phyloP scores from a whole-genome alignment of 2,113 vertebrate species.

The Colinus virginianus region DNA sequence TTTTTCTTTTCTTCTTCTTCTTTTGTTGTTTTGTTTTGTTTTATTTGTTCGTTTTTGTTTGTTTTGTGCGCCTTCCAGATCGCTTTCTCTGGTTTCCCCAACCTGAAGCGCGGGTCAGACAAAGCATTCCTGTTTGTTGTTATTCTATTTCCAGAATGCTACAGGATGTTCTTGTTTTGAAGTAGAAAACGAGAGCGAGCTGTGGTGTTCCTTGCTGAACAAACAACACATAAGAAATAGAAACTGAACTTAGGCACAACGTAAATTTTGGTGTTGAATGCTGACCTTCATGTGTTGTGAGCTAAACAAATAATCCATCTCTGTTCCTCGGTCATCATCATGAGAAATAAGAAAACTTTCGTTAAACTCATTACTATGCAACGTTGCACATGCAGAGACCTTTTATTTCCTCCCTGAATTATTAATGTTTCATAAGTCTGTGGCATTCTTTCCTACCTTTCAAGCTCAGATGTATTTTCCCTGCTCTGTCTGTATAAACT shows the following conservation, averaged over 20 bases:
- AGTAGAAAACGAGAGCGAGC: not conserved
- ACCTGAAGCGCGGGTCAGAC: not conserved
- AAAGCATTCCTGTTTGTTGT: no score
- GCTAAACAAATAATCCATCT: accelerated
- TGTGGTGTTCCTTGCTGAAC: not conserved
- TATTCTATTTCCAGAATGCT: no score
- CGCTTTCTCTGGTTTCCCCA: not conserved
- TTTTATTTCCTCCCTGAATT: not conserved
- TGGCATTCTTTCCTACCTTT: not conserved
- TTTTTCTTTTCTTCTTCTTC: no score
- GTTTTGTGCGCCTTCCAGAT: not conserved
- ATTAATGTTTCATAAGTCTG: not conserved
- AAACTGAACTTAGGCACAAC: not conserved
- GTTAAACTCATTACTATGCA: not conserved
- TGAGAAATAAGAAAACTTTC: not conserved
- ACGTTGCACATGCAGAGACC: not conserved
- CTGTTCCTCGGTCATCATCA: not conserved
- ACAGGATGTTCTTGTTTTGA: not conserved
- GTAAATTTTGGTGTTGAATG: not conserved
- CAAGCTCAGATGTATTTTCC: no score
- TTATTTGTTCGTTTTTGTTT: accelerated
- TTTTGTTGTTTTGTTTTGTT: no score
- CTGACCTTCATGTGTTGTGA: not conserved
- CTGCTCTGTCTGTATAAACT: not conserved
- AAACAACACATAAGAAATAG: not conserved